These are phyloP conservation scores for Sebastes reedi DNA, from an alignment of 2,797 vertebrate genomes.

Conservation along the genomic window DNA sequence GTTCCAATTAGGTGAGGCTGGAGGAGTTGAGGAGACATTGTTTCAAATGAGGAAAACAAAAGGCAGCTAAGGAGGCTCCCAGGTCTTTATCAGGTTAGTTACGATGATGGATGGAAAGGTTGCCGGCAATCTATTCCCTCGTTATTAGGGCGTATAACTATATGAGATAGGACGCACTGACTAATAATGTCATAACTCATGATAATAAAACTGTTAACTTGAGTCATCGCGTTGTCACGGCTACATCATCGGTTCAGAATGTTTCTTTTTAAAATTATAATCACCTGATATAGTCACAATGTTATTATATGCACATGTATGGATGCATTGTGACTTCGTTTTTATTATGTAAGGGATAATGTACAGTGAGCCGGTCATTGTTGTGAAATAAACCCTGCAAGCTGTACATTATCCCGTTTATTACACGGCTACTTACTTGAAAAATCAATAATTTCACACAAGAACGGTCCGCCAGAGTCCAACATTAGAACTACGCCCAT, in stretches of 20 bases:
- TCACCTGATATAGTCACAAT: background rate
- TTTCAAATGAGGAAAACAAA: conserved; percentile 51
- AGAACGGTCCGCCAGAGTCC: no score
- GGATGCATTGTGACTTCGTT: background rate
- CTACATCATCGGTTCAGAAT: background rate
- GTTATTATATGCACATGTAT: background rate
- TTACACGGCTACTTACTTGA: no score
- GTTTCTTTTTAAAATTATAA: background rate
- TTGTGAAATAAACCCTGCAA: no score
- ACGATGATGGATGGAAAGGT: conserved; percentile 51
- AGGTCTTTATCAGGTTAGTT: conserved; percentile 50
- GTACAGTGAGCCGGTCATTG: no score
- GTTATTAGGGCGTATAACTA: conserved; percentile 1
- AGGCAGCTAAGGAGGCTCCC: conserved; percentile 21
- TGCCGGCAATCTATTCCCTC: conserved; percentile 5
- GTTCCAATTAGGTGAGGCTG: conserved; percentile 44
- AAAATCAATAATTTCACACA: no score
- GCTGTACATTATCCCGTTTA: no score
- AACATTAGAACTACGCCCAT: no score
- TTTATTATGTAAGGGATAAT: no score
- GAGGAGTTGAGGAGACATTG: conserved; percentile 41
- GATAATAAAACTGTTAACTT: background rate
- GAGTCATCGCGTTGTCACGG: background rate
- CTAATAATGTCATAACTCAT: conserved; percentile 7
- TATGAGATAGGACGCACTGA: background rate